Evolutionary conservation across 2,113 vertebrate genomes (phyloP).

Genomic region (Pleuronectes platessa): DNA sequence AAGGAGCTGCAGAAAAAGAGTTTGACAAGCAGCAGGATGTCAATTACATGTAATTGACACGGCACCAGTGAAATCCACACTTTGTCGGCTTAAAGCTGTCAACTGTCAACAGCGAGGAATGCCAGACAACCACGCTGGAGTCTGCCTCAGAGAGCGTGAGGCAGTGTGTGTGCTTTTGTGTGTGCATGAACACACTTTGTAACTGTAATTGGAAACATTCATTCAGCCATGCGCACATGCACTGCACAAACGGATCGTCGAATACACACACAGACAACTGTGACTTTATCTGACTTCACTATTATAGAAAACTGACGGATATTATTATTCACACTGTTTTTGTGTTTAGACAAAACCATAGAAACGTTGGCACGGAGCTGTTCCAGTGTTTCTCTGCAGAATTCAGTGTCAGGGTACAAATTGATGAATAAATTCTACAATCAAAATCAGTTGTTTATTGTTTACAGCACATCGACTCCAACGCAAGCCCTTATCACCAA

Average conservation of each 20-base stretch:
- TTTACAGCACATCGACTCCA: no score
- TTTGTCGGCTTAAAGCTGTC: conserved; percentile 66
- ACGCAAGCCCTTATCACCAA: no score
- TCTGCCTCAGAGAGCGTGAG: conserved; percentile 12
- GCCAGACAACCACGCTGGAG: conserved; percentile 54
- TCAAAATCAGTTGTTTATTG: no score
- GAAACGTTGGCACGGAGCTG: no score
- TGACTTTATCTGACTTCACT: no score
- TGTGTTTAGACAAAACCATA: no score
- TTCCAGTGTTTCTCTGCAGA: no score
- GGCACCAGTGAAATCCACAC: conserved; percentile 65
- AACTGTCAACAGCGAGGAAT: conserved; percentile 61
- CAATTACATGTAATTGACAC: conserved; percentile 52
- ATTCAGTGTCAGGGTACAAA: no score
- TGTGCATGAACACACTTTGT: conserved; percentile 21
- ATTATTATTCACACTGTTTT: no score
- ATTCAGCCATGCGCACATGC: conserved; percentile 9
- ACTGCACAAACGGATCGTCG: conserved; percentile 5
- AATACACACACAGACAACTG: not conserved
- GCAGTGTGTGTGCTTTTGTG: conserved; percentile 7
- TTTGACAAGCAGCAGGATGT: conserved; percentile 65
- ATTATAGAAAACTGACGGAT: no score
- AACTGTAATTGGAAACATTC: conserved; percentile 60
- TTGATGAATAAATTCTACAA: no score
- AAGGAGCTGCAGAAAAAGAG: conserved; percentile 29